Base-by-base conservation (phyloP, 2,888 invertebrate species). In the Campopleginae sp. region DNA sequence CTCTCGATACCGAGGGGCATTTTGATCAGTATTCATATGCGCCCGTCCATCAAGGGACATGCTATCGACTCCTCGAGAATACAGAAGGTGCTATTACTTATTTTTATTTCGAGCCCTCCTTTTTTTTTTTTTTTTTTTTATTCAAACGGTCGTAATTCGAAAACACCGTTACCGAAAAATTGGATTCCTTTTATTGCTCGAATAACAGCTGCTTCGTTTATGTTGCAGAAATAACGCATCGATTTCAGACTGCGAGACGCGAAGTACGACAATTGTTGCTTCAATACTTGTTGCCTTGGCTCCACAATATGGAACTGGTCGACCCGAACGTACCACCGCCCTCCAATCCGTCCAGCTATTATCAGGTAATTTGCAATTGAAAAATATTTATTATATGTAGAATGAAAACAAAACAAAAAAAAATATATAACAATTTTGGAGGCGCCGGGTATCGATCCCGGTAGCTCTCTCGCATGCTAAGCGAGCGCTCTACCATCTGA, bases 281-380 rank as follows among this genome's bases (percentile, higher is more conserved):
- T 78, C 98, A 98, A 92, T 98, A 99, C 93, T 94, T 99, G 89
- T 95, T 99, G 81, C 99, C 99, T 17, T 99, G 99, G 99, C 95
- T 99, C 80, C 98, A 98, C 92, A 99, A 99, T 94, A 98, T 99
- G 96, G 99, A 99, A 94, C 95, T 99, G 86, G 98, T 99, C 5
- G 99, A 99, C 93, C 98, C 98, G 19, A 98, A 98, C 92, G 97
- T 99, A 85, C 98, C 98, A n/a, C 98, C 98, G 0, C 95, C 95
- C 7, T 96, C 97, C 46, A 97, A 97, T 93, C 97, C 97, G 2
- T 95, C 97, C 79, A 97, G 97, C 31, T 97, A 97, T 92, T 97
- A 97, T 92, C 98, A 98, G 96, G 97, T 97, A 93, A 91, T 46
- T 6, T 2, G 2, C 31, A 31, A 31, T 31, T 31, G n/a, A n/a